Evolutionary conservation across 37 sponge, comb jelly and placozoan species (phyloP).

Genomic region (Ianthella basta): DNA sequence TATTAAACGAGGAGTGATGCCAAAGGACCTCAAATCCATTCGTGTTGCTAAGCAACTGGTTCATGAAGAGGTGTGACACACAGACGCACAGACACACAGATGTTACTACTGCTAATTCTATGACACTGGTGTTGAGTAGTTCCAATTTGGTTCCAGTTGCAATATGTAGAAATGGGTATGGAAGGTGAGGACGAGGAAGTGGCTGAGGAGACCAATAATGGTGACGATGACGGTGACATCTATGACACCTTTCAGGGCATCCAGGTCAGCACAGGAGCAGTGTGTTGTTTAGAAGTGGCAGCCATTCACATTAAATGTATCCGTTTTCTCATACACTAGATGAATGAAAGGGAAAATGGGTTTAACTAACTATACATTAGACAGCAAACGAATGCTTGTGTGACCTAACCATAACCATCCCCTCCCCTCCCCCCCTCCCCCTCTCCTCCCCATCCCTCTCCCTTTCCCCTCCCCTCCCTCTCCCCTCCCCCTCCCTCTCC

Average conservation of each 20-base stretch:
- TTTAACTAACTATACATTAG: too few species aligned
- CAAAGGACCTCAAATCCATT: constrained; percentile 57
- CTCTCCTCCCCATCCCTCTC: too few species aligned
- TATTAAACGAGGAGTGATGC: constrained; percentile 16
- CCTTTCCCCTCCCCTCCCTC: too few species aligned
- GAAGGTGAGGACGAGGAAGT: constrained; percentile 34
- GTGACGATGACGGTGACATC: background rate
- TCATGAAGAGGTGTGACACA: constrained; percentile 67
- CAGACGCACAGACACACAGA: background rate
- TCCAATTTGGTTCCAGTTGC: constrained; percentile 41
- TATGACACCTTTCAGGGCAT: constrained; percentile 11
- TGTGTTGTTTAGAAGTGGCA: too few species aligned
- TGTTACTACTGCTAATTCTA: background rate
- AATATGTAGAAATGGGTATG: constrained; percentile 70
- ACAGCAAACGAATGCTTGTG: too few species aligned
- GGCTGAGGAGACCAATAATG: background rate
- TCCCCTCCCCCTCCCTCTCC: too few species aligned
- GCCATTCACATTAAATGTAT: too few species aligned
- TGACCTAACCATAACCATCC: too few species aligned
- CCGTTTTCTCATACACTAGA: too few species aligned
- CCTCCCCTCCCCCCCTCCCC: too few species aligned
- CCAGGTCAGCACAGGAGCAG: too few species aligned
- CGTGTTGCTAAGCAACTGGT: constrained; percentile 67
- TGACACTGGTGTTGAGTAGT: background rate
- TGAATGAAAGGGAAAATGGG: too few species aligned